Evolutionary conservation across 2,888 invertebrate species (phyloP).

Genomic region (Ganaspis brasiliensis): DNA sequence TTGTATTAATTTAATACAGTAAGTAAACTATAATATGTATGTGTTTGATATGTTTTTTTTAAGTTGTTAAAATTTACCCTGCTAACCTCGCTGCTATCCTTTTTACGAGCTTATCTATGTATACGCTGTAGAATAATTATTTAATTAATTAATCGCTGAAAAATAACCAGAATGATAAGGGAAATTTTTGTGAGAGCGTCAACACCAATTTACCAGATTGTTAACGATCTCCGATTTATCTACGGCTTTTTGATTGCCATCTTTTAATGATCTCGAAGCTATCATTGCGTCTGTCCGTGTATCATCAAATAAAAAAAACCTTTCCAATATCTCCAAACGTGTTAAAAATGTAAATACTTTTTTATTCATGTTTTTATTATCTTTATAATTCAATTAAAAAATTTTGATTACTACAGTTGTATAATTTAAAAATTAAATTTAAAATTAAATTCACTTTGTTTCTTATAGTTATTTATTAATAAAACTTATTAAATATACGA

Average conservation of each 20-base stretch:
- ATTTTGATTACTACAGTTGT: no score
- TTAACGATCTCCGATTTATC: constrained; percentile 46
- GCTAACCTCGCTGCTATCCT: no score
- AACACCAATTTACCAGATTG: constrained; percentile 48
- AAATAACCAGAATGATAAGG: constrained; percentile 14
- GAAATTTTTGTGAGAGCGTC: constrained; percentile 47
- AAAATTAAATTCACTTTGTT: no score
- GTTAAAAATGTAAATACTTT: not conserved
- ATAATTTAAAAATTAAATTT: no score
- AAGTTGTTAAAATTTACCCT: no score
- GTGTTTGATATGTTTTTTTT: no score
- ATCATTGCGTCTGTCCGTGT: not conserved
- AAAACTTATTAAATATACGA: no score
- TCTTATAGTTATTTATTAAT: no score
- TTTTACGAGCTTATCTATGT: constrained; percentile 67
- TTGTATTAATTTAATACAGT: no score
- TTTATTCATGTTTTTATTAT: not conserved
- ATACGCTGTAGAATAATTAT: constrained; percentile 58
- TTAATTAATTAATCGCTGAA: constrained; percentile 51
- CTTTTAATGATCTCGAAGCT: constrained; percentile 14
- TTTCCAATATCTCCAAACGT: not conserved
- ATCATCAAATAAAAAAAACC: constrained; percentile 29
- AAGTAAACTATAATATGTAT: no score
- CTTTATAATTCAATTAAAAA: not conserved
- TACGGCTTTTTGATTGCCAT: constrained; percentile 30